These are phyloP conservation scores for Lithosia quadra DNA, from an alignment of 2,888 invertebrate genomes.

Conservation along the genomic window DNA sequence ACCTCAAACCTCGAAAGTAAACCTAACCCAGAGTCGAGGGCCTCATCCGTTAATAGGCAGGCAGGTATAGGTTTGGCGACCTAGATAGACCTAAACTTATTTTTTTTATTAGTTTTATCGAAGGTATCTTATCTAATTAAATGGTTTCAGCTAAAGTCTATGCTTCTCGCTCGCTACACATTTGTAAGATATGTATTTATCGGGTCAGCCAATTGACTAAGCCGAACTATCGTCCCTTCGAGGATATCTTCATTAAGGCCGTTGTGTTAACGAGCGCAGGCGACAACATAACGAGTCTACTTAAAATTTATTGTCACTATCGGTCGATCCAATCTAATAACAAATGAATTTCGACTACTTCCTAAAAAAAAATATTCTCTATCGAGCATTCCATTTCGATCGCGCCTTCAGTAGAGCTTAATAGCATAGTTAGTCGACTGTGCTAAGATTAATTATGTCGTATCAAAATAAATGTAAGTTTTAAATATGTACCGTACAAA, in stretches of 20 bases:
- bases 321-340: background rate
- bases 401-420: background rate
- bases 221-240: constrained; percentile 1
- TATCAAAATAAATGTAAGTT: background rate
- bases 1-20: no score
- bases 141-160: background rate
- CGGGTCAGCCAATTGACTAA: background rate
- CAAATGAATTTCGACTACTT: background rate
- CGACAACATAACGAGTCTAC: constrained; percentile 1
- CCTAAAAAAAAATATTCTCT: background rate
- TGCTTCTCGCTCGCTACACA: background rate
- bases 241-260: constrained; percentile 1
- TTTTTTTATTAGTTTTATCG: no score
- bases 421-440: background rate
- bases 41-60: no score
- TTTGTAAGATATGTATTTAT: background rate
- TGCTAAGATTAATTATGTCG: background rate
- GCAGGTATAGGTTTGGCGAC: no score
- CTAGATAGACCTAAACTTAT: no score
- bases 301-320: background rate
- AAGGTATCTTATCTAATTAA: background rate
- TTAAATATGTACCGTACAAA: background rate
- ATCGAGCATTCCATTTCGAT: background rate
- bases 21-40: no score
- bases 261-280: background rate